Percentiles rank a stretch among this genome's conserved stretches.
phyloP scores from a whole-genome alignment of 2,113 vertebrate species.

The Cathartes aura region DNA sequence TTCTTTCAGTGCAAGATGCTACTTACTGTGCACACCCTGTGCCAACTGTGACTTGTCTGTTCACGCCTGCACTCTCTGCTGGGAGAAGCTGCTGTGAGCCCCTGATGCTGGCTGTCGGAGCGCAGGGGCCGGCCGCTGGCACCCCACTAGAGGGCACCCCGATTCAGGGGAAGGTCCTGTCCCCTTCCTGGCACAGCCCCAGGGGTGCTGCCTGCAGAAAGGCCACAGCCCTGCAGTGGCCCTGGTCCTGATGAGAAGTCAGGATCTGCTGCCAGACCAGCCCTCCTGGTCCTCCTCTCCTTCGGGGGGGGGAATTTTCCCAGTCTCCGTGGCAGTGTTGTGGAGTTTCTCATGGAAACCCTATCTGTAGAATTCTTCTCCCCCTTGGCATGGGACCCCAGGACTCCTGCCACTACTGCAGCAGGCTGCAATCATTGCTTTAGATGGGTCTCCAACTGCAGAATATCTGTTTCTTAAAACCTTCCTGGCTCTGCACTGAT shows the following conservation, averaged over 20 bases:
- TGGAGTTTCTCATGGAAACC: background rate
- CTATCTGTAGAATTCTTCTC: background rate
- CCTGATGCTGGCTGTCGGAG: background rate
- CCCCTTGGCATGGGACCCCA: background rate
- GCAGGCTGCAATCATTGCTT: background rate
- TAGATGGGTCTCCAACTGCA: background rate
- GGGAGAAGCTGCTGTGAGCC: background rate
- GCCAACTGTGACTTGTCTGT: background rate
- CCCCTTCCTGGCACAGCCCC: background rate
- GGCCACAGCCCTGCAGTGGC: background rate
- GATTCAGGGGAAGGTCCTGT: background rate
- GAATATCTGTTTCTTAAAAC: background rate
- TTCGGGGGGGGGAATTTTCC: background rate
- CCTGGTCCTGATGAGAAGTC: background rate
- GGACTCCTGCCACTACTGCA: background rate
- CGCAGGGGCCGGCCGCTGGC: background rate
- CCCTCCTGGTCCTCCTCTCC: background rate
- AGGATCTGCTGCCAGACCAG: background rate
- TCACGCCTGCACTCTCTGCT: background rate
- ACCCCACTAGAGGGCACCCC: conserved; percentile 56
- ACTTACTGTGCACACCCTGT: background rate
- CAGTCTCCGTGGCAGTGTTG: accelerated
- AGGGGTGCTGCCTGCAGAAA: background rate
- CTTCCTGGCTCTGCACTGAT: background rate
- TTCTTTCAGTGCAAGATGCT: background rate